Evolutionary conservation across 2,888 invertebrate genomes (phyloP), one percentile per base, ranked within the genome.

Genomic region (Scaptomyza reducta): DNA sequence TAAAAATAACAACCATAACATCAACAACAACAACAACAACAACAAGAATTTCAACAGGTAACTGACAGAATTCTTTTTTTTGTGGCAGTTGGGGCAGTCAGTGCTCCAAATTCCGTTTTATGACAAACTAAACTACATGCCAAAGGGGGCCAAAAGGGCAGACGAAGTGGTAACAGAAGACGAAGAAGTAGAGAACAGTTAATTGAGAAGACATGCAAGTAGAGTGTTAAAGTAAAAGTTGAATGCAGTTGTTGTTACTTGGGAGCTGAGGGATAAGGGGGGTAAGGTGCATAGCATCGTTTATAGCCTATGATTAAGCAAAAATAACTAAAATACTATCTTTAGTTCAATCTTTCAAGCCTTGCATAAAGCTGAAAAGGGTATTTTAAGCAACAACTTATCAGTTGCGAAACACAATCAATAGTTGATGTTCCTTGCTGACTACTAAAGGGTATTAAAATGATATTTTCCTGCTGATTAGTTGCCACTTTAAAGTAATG

Each of bases 21-120:
- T 70, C 56, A 70, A 74, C 38, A 74, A 75, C 71, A 61, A 87
- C 60, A 75, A 72, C 74, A 78, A 70, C 56, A 70, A 74, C 38
- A 74, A 75, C 71, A 77, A 69, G 57, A 61, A 68, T 77, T 83
- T 82, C 88, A 84, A 84, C 84, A 84, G 84, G 84, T 86, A 88
- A 83, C 63, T 74, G 72, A 83, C 66, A 74, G 70, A 74, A 29
- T 31, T 47, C 6, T 38, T 41, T 18, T 56, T 49, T 64, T 63
- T 58, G 58, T 61, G 65, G 64, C 64, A 61, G 41, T 56, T 45
- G 35, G 46, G 50, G 49, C 58, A 70, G 64, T 51, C 63, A 45
- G 40, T 83, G 85, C 62, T 72, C 82, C 14, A 78, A 80, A 79
- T 79, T 63, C 72, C 50, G 40, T 46, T 74, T 58, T 47, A 64